A percentile compares a stretch with the other conserved stretches of the same genome.
Conservation (phyloP, 92 coral and sea anemone species). For the Porites lobata region DNA sequence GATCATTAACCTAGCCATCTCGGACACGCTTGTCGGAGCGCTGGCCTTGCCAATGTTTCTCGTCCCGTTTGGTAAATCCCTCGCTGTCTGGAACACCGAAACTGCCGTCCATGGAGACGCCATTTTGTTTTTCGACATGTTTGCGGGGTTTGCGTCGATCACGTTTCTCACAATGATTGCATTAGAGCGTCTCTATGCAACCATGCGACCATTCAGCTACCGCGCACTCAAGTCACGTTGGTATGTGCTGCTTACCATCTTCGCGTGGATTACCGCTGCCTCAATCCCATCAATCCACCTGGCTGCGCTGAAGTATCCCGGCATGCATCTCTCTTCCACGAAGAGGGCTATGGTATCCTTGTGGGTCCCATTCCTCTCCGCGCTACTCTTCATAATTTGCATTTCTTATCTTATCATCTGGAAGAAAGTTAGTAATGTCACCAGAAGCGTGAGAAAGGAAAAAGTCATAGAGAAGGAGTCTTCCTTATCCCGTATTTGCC, state of each 20-base stretch:
- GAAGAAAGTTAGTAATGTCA: constrained; percentile 2
- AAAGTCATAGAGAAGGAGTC: constrained; percentile 24
- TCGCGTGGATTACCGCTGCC: constrained; percentile 22
- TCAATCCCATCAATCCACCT: constrained; percentile 15
- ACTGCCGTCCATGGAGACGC: background rate
- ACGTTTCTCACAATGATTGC: constrained; percentile 25
- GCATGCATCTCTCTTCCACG: background rate
- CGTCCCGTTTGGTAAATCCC: constrained; percentile 5
- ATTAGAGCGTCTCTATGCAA: constrained; percentile 42
- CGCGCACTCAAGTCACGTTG: constrained; percentile 35
- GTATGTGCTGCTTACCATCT: constrained; percentile 15
- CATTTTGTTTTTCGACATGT: constrained; percentile 38
- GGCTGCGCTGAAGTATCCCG: background rate
- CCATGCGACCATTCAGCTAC: constrained; percentile 33
- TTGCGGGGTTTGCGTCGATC: constrained; percentile 30
- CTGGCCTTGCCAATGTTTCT: constrained; percentile 30
- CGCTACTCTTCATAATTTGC: constrained; percentile 16
- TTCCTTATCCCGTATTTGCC: constrained; percentile 23
- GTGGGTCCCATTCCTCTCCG: constrained; percentile 41
- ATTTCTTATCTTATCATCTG: constrained; percentile 23
- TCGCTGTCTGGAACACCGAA: background rate
- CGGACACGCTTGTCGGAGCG: constrained; percentile 37
- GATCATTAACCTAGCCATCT: constrained; percentile 29
- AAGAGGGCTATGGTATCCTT: background rate
- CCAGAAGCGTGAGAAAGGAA: background rate